Base-by-base conservation (phyloP, 2,113 vertebrate genomes). In the Naja naja region DNA sequence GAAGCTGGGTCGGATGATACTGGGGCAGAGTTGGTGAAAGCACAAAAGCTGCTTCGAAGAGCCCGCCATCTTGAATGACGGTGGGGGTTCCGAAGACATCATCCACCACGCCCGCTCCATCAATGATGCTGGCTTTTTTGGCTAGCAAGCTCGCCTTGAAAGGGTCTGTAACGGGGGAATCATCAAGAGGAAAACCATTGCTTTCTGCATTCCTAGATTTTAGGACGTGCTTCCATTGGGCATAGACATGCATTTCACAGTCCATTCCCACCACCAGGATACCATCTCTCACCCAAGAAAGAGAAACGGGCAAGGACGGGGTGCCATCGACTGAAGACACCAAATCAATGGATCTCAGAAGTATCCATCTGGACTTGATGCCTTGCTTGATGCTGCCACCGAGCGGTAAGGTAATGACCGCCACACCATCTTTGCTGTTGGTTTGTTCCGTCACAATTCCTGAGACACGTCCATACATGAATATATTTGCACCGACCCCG, bases 161-260 rank as follows among this genome's bases (percentile, higher is more conserved):
- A 2, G 95, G 74, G 58, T 97, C 95, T 60, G 94, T 96, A 34
- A 90, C 45, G 54, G 95, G 0, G 23, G 94, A 94, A n/a, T 97
- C 97, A 93, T 99, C 99, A 89, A 94, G 91, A 16, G 96, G 95
- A 25, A 97, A 98, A 94, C 97, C 97, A 8, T 97, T 97, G 10
- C 96, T 96, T 6, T 99, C 98, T 12, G 94, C 94, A n/a, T 98
- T 98, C 14, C 98, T 97, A 92, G 97, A 98, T 96, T 98, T 99
- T 94, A 98, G 97, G 18, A 98, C 97, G 2, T 99, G 99, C 92
- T 98, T 98, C 99, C 99, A 99, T 91, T 99, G 99, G 30, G 99
- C 99, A 49, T 99, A 99, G 25, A 99, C 99, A 0, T 99, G 99
- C 99, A 99, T 99, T 96, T 99, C 99, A 96, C 99, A 99, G 95